Base-by-base conservation (phyloP, 92 coral and sea anemone species). In the Porites rus region DNA sequence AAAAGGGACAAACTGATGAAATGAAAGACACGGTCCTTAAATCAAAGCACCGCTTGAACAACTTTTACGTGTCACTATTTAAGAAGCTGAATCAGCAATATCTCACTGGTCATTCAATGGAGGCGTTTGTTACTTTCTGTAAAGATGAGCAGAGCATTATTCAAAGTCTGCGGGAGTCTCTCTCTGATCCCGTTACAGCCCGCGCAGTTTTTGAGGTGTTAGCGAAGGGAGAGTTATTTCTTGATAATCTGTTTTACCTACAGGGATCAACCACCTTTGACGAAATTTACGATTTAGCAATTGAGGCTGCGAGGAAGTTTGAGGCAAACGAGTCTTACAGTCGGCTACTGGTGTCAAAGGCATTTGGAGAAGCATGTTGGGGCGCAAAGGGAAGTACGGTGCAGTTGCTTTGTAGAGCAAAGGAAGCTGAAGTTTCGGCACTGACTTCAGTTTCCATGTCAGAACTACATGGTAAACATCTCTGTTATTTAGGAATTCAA, bases 1-100 rank as follows among this genome's bases (percentile, higher is more conserved):
- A 80, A 43, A 88, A 51, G 21, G 91, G 90, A 51, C 50, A 81
- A 16, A 12, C n/a, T n/a, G n/a, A 14, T 8, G 87, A 88, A 6
- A 52, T 88, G 81, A 51, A 75, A 52, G 74, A 73, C 60, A 78
- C 83, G 16, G 0, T 66, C 16, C 17, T 72, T 8, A 58, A 61
- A 6, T 72, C 87, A 16, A 81, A 43, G 24, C 8, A 4, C 25
- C 91, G 83, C 12, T 63, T 73, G 20, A 59, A 2, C 19, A 16
- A 6, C 0, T 87, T 62, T 65, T 81, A 81, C 87, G 64, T 81
- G 9, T 1, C 22, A 10, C 17, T 6, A 2, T 80, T 79, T 16
- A 10, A 76, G 50, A 46, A 79, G 46, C 75, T 87, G 5, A 79
- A 87, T 22, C n/a, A 54, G 7, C 86, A 72, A 20, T 87, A 63